phyloP scores from a whole-genome alignment of 2,113 vertebrate genomes.

The Peucedramus taeniatus region DNA sequence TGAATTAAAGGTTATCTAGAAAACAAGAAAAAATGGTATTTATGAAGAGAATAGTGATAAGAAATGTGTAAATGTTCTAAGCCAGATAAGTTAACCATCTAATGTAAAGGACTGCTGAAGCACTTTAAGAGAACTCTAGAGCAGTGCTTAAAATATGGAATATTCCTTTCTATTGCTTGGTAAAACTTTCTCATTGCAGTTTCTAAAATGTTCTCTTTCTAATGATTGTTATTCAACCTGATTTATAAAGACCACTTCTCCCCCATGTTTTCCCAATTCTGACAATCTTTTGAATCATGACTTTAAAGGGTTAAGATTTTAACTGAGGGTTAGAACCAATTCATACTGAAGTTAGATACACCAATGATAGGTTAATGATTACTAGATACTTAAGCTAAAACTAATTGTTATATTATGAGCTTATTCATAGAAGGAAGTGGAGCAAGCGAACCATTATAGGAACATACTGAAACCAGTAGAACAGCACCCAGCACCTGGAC shows the following conservation, averaged over 20 bases:
- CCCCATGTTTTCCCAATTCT: background rate
- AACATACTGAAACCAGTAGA: no score
- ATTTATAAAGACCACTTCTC: background rate
- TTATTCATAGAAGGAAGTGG: no score
- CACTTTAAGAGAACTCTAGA: background rate
- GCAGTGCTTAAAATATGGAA: background rate
- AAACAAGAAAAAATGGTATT: conserved; percentile 11
- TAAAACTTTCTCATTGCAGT: background rate
- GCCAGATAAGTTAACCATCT: background rate
- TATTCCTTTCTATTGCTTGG: background rate
- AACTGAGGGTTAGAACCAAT: no score
- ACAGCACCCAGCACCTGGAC: no score
- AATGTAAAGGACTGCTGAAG: background rate
- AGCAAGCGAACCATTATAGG: no score
- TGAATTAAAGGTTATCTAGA: conserved; percentile 42
- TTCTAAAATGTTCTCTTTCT: background rate
- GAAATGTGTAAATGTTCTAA: background rate
- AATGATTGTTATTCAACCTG: background rate
- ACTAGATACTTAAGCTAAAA: no score
- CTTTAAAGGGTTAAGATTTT: no score
- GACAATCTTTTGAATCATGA: no score
- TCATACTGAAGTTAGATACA: no score
- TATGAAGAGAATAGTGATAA: background rate
- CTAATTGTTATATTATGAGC: no score
- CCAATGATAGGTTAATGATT: no score